Evolutionary conservation across 2,113 vertebrate species (phyloP).

Genomic region (Perca fluviatilis): DNA sequence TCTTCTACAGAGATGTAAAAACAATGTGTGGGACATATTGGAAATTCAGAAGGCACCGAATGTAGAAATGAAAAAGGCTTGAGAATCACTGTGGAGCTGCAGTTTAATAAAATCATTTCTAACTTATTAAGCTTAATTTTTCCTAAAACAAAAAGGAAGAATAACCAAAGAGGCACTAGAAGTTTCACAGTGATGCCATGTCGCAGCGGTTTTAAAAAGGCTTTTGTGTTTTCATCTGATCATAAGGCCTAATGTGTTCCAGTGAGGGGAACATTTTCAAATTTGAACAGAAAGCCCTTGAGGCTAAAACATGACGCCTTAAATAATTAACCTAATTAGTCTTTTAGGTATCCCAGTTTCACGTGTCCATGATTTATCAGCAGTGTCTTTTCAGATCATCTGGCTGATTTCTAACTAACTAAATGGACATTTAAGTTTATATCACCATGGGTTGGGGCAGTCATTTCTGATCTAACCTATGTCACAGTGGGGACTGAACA

Average conservation of each 20-base stretch:
- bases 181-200: constrained; percentile 72
- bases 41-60: constrained; percentile 69
- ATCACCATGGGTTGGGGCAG: neutral
- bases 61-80: constrained; percentile 27
- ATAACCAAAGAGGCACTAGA: constrained; percentile 50
- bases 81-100: constrained; percentile 24
- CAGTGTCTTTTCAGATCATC: neutral
- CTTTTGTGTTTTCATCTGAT: constrained; percentile 22
- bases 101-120: neutral
- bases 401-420: neutral
- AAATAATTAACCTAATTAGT: constrained; percentile 7
- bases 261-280: neutral
- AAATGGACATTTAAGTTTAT: neutral
- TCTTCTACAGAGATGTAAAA: constrained; percentile 4
- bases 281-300: constrained; percentile 5
- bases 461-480: neutral
- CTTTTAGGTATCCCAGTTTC: constrained; percentile 14
- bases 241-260: constrained; percentile 14
- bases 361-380: neutral
- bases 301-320: constrained; percentile 14
- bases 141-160: neutral
- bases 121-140: neutral
- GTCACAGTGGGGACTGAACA: constrained; percentile 24
- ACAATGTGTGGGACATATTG: neutral
- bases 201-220: constrained; percentile 10